Conservation (phyloP, 2,888 invertebrate species). For the Odontomyia ornata region DNA sequence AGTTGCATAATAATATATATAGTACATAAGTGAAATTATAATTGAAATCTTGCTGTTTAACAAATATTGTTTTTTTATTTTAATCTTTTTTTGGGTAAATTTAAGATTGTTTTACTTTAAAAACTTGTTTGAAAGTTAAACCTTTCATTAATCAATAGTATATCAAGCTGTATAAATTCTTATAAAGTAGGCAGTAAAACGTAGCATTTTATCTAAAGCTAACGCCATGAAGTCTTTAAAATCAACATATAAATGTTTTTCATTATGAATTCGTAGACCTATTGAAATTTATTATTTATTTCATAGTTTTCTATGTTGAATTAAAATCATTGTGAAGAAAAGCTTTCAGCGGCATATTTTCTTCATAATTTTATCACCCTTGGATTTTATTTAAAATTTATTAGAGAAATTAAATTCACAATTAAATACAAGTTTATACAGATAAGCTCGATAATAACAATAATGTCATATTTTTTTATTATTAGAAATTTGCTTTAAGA, state of each 20-base stretch:
- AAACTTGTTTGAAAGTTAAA: too few species aligned
- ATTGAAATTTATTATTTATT: background rate
- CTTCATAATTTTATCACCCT: background rate
- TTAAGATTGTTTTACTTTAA: too few species aligned
- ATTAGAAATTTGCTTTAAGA: conserved; percentile 12
- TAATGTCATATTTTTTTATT: conserved; percentile 19
- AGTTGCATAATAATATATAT: too few species aligned
- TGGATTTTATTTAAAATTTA: background rate
- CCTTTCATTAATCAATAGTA: too few species aligned
- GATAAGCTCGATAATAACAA: background rate
- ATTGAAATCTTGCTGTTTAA: background rate
- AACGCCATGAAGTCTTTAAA: too few species aligned
- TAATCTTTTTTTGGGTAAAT: background rate
- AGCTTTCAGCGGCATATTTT: background rate
- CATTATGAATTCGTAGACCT: too few species aligned
- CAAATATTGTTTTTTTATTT: background rate
- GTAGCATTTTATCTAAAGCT: too few species aligned
- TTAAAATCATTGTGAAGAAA: too few species aligned
- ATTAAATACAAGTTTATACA: background rate
- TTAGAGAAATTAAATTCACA: background rate
- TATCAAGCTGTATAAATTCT: too few species aligned
- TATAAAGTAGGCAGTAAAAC: too few species aligned
- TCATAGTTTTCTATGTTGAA: too few species aligned
- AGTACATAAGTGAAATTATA: background rate
- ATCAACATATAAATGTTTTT: too few species aligned